Evolutionary conservation across 2,113 vertebrate species (phyloP), one percentile per base, ranked within the genome.

Genomic region (Triplophysa tibetana): DNA sequence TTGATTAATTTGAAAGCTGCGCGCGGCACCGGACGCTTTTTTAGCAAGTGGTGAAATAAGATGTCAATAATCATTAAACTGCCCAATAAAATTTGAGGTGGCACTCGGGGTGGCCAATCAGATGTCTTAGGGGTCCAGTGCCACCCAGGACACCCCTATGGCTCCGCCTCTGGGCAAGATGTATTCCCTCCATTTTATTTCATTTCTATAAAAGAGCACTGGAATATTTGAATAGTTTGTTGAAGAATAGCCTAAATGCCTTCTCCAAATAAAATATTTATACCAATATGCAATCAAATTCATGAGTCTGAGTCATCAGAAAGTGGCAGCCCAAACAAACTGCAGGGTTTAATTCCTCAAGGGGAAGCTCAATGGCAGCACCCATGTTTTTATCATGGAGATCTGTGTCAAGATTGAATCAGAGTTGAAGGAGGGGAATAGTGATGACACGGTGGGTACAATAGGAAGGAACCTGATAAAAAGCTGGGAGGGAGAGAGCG

Each of bases 181-280:
- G n/a, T 8, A 1, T 1, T 50, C 38, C 23, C 3, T 23, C 19
- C 50, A 73, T 79, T 74, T 74, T n/a, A 68, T 68, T 82, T 68
- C 16, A 50, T 29, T 62, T 75, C 33, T 29, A 19, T 21, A 21
- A 58, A 24, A 29, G 26, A 48, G 29, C 68, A n/a, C 24, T 50
- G 41, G 62, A 52, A 16, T 24, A 50, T 14, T 56, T 69, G 33
- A 17, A 45, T 23, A 54, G 63, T 23, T 64, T 68, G 24, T 16
- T 79, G 33, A 75, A 43, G 48, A 58, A 70, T 70, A 66, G 11
- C 70, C 41, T 26, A 65, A 70, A 61, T 13, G 33, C 67, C 50
- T 23, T 52, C 38, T 52, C 61, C 33, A 70, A 70, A 75, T 83
- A 58, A 75, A 83, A 60, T 70, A 68, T 76, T 76, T 76, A 76